Conservation (phyloP, 2,797 vertebrate species). For the Gallinago nigripennis region DNA sequence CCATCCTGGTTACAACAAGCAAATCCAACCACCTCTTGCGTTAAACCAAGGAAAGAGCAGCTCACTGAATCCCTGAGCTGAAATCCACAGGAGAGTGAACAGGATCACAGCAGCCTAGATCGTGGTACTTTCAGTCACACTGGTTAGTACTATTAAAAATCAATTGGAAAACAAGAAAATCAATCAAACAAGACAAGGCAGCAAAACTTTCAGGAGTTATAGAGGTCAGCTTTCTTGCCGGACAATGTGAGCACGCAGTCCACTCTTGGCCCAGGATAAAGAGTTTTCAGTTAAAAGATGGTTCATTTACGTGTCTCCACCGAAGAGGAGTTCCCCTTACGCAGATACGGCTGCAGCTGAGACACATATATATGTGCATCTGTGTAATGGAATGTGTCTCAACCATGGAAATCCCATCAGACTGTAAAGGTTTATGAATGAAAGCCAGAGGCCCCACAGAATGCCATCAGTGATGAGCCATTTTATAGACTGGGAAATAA, state of each 20-base stretch:
- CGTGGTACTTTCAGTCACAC: background rate
- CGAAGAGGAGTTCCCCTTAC: background rate
- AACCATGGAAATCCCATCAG: constrained; percentile 22
- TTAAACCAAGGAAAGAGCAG: background rate
- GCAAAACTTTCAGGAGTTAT: background rate
- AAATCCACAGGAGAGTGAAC: background rate
- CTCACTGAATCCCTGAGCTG: background rate
- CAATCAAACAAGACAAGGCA: background rate
- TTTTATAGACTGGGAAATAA: constrained; percentile 35
- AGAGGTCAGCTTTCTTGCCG: background rate
- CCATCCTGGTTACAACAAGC: background rate
- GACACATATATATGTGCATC: background rate
- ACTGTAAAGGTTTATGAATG: constrained; percentile 32
- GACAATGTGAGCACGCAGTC: background rate
- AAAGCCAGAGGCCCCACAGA: constrained; percentile 19
- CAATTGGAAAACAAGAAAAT: background rate
- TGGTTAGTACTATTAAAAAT: background rate
- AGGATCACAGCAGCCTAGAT: background rate
- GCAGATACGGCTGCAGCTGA: background rate
- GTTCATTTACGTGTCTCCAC: background rate
- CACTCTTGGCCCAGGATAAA: background rate
- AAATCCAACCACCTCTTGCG: background rate
- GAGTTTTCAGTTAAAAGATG: background rate
- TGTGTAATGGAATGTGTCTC: background rate
- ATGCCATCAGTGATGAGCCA: background rate